phyloP scores from a whole-genome alignment of 1,140 invertebrate genomes.

The Manduca sexta region DNA sequence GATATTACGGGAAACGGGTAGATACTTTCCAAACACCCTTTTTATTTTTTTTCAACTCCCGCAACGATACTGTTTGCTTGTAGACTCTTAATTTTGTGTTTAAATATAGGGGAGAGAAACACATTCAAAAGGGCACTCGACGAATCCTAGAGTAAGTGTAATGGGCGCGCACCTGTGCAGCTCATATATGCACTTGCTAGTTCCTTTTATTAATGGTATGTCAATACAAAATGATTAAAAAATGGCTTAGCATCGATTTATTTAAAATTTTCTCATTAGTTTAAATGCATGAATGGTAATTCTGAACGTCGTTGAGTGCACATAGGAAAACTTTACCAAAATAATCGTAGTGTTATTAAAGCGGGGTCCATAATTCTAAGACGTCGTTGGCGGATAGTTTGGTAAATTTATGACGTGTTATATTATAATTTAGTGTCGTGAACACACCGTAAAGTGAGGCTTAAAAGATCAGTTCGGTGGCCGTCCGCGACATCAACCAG shows the following conservation, averaged over 20 bases:
- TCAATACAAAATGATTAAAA: too few species aligned
- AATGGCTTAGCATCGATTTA: too few species aligned
- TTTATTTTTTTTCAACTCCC: conserved; percentile 51
- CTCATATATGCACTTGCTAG: too few species aligned
- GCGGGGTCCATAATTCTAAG: conserved; percentile 39
- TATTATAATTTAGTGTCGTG: conserved; percentile 69
- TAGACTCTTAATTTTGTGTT: conserved; percentile 65
- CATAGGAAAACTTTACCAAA: background rate
- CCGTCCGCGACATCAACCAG: background rate
- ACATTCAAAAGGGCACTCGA: conserved; percentile 59
- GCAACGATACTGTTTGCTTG: conserved; percentile 62
- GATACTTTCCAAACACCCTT: conserved; percentile 65
- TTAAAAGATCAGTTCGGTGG: conserved; percentile 56
- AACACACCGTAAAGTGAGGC: conserved; percentile 53
- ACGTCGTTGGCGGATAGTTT: conserved; percentile 60
- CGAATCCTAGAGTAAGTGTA: conserved; percentile 50
- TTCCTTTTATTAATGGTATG: too few species aligned
- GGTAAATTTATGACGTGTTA: conserved; percentile 67
- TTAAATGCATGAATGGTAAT: too few species aligned
- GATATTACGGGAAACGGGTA: conserved; percentile 54
- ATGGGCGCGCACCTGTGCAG: conserved; percentile 27
- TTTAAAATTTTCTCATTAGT: too few species aligned
- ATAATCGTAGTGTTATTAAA: conserved; percentile 27
- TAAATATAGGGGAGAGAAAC: conserved; percentile 60
- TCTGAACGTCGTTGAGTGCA: too few species aligned